phyloP scores from a whole-genome alignment of 2,888 invertebrate species.

The Cordylochernes scorpioides region DNA sequence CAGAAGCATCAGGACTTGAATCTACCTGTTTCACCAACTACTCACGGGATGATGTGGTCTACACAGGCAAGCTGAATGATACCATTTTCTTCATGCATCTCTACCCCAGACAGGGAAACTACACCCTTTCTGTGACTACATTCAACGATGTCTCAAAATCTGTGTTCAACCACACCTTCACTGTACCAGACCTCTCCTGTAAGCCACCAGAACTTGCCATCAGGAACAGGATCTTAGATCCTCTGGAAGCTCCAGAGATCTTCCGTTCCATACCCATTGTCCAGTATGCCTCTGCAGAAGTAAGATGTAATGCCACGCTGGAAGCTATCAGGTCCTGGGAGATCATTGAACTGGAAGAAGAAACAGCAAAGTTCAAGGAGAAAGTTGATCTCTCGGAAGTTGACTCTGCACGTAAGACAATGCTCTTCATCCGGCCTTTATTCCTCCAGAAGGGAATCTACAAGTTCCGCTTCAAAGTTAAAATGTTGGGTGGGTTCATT shows the following conservation, averaged over 20 bases:
- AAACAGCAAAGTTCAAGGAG: slow-evolving; percentile 10
- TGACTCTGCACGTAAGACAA: slow-evolving; percentile 15
- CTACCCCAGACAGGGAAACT: slow-evolving; percentile 10
- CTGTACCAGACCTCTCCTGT: slow-evolving; percentile 11
- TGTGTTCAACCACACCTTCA: slow-evolving; percentile 9
- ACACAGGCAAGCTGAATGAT: slow-evolving; percentile 9
- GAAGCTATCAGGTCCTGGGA: slow-evolving; percentile 13
- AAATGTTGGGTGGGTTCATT: slow-evolving; percentile 16
- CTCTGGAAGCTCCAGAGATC: slow-evolving; percentile 8
- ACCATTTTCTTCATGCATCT: slow-evolving; percentile 9
- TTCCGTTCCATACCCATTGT: slow-evolving; percentile 13
- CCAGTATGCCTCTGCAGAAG: slow-evolving; percentile 13
- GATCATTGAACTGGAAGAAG: slow-evolving; percentile 11
- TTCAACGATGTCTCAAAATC: slow-evolving; percentile 14
- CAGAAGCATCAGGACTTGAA: slow-evolving; percentile 10
- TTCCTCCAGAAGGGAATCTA: slow-evolving; percentile 20
- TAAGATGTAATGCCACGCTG: slow-evolving; percentile 15
- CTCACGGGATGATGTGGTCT: slow-evolving; percentile 12
- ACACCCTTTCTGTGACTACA: slow-evolving; percentile 10
- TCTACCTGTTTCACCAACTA: slow-evolving; percentile 10
- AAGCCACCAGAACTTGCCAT: slow-evolving; percentile 13
- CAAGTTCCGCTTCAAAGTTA: slow-evolving; percentile 18
- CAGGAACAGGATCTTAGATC: slow-evolving; percentile 11
- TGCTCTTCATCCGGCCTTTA: slow-evolving; percentile 16
- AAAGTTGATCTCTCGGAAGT: slow-evolving; percentile 14